Percentiles rank a stretch among this genome's conserved stretches.
Evolutionary conservation across 2,113 vertebrate species (phyloP).

Genomic region (Brachypteracias leptosomus): DNA sequence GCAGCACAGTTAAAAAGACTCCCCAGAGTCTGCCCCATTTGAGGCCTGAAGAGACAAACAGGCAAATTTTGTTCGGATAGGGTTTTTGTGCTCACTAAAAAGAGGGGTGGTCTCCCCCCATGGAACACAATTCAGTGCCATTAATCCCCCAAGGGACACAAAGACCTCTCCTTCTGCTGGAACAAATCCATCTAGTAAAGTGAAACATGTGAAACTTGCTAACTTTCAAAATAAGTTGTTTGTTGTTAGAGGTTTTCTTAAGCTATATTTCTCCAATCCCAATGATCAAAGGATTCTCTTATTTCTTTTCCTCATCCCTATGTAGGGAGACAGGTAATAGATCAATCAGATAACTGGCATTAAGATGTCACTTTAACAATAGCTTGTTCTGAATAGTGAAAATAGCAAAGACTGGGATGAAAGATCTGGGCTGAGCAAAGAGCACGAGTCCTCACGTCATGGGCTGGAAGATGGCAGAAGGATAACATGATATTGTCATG

Average conservation of each 20-base stretch:
- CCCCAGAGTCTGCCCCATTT: neutral
- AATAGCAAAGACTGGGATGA: neutral
- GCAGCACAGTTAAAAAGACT: neutral
- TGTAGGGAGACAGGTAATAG: neutral
- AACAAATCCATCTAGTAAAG: neutral
- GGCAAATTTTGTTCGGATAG: neutral
- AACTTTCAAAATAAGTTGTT: neutral
- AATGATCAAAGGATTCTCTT: neutral
- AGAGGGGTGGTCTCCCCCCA: neutral
- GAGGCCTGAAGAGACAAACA: neutral
- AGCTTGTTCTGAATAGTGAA: neutral
- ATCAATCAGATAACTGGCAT: constrained; percentile 30
- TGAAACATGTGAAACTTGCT: neutral
- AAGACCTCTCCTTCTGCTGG: neutral
- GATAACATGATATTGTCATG: fast-evolving
- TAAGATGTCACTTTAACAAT: constrained; percentile 32
- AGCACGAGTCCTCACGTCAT: fast-evolving
- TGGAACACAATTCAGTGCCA: fast-evolving
- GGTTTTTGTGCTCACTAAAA: neutral
- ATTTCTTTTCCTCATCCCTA: neutral
- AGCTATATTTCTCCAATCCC: neutral
- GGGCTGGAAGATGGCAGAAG: neutral
- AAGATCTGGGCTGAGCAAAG: neutral
- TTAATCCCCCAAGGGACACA: neutral
- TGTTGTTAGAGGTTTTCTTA: neutral